Evolutionary conservation across 2,113 vertebrate species (phyloP), one percentile per base, ranked within the genome.

Genomic region (Labrus mixtus): DNA sequence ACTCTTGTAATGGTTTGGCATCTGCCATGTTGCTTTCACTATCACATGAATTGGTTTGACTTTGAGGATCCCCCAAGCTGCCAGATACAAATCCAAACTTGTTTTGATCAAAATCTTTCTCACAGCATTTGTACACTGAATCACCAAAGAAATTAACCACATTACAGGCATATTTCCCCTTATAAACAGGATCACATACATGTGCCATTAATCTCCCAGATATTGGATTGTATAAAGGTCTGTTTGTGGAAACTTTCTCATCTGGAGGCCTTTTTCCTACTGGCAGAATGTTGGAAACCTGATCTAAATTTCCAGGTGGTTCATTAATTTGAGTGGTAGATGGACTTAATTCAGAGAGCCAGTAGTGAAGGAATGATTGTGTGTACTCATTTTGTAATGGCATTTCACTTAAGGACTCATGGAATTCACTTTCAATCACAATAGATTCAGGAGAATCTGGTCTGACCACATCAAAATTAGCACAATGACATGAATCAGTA

Each of bases 371-470:
- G 8, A 78, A 87, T 17, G 76, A 69, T 37, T 70, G 58, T 20
- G 60, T 62, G n/a, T 69, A 53, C 11, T 75, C 51, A 73, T 62
- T 13, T 45, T 77, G 43, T 23, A 36, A 48, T 48, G 70, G 10
- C 0, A 60, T 15, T 16, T 6, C 36, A 6, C 10, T 37, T 0
- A 48, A 33, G 6, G 37, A 56, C 19, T 64, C 16, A 22, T 60
- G 15, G 25, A 15, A 63, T 36, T 73, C 37, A 59, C 4, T 48
- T 22, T 74, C 23, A 69, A 56, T 43, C 1, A 36, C 33, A 50
- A 65, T 17, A 1, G 69, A 74, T n/a, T 81, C 62, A 1, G 76
- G 48, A 16, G 73, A 89, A 39, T 82, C 84, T 46, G 83, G 56
- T 81, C 59, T 69, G 23, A 46, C 65, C 15, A 76, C 79, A 37